Evolutionary conservation across 2,113 vertebrate genomes (phyloP).

Genomic region (Sorex fumeus): DNA sequence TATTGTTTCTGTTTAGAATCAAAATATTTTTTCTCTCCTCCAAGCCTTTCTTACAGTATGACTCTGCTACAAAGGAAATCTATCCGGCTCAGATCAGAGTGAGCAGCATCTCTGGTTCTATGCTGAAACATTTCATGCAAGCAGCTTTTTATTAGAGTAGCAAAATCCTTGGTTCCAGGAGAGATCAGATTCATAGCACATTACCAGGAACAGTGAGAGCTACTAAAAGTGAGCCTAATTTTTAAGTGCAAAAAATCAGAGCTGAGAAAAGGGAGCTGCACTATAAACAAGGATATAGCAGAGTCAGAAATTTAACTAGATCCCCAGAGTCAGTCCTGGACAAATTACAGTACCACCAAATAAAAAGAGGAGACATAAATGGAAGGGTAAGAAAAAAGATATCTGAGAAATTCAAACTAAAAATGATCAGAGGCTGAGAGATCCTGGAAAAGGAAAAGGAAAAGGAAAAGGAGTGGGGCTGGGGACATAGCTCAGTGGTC

Average conservation of each 20-base stretch:
- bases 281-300: neutral
- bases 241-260: neutral
- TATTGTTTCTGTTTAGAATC: neutral
- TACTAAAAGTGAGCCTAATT: neutral
- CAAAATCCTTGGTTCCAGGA: constrained; percentile 60
- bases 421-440: constrained; percentile 31
- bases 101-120: constrained; percentile 57
- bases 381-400: neutral
- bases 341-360: neutral
- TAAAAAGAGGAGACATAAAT: neutral
- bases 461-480: neutral
- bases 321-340: neutral
- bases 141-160: constrained; percentile 65
- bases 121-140: constrained; percentile 48
- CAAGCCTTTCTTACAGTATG: neutral
- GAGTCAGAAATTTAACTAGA: neutral
- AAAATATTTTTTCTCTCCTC: neutral
- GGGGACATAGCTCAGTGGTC: too few relatives aligned
- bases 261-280: neutral
- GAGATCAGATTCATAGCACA: constrained; percentile 21
- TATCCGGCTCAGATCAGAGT: constrained; percentile 54
- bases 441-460: constrained; percentile 9
- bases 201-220: constrained; percentile 52
- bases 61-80: neutral
- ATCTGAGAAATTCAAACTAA: constrained; percentile 40